Evolutionary conservation across 2,797 vertebrate species (phyloP), one percentile per base, ranked within the genome.

Genomic region (Phrynocephalus forsythii): DNA sequence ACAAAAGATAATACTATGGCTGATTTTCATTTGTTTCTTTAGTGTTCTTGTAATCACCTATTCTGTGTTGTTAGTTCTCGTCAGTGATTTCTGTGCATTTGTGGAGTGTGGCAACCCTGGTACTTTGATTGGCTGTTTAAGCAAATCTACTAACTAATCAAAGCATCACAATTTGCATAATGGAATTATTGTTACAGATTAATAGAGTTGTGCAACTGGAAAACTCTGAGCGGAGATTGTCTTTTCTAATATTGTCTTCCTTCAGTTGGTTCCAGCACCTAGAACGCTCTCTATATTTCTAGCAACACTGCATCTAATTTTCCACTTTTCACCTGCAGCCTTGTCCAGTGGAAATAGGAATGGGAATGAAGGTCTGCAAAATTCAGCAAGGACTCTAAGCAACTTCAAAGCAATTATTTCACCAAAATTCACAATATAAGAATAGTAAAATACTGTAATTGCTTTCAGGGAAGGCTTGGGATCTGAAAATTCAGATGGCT

Each of bases 131-230:
- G 90, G 76, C 73, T 86, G 79, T 66, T 88, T 83, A 90, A 89
- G 92, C 76, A 3, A 88, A 92, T 82, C 50, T 80, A 24, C 84
- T 92, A 93, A 69, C 89, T 86, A 89, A 89, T 92, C 15, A 82
- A 3, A 75, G 66, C 11, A n/a, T 66, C 71, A 77, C 85, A 1
- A 15, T 88, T 91, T 91, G 73, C 86, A 83, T 89, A 91, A 87
- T 6, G 20, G 44, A 66, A 22, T 67, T 1, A 83, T 84, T 69
- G 79, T 88, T 90, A 92, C 33, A 76, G 84, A 92, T 90, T 80
- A 89, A 48, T 67, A 0, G 0, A 15, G 10, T 38, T 52, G 1
- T 73, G 66, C 44, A 93, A 89, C 88, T 91, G 13, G 81, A 89
- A 91, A 86, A 33, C 68, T 78, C 90, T 86, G 60, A 90, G 16